These are phyloP conservation scores for Drosophila mulleri DNA, from an alignment of 2,888 invertebrate genomes.

Conservation along the genomic window DNA sequence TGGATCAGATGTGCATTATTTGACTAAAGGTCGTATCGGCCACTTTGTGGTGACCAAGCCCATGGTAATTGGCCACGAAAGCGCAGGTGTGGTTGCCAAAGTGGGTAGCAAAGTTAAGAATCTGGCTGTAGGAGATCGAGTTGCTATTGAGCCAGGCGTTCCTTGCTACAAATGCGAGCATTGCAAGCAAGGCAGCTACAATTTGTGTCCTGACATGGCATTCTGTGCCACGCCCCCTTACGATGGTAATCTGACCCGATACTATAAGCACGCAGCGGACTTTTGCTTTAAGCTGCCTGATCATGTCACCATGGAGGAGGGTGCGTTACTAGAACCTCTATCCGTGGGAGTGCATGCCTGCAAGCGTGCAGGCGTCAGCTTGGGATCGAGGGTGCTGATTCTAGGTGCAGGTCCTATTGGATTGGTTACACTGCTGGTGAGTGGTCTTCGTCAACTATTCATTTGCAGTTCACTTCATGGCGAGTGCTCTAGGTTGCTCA, in stretches of 20 bases:
- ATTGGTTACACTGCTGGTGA: conserved; percentile 90
- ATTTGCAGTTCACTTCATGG: background rate
- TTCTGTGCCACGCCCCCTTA: conserved; percentile 98
- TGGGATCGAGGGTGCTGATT: conserved; percentile 90
- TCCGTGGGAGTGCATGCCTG: conserved; percentile 98
- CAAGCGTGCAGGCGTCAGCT: conserved; percentile 90
- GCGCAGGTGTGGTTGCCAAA: conserved; percentile 92
- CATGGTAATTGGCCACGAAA: conserved; percentile 98
- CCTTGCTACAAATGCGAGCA: conserved; percentile 93
- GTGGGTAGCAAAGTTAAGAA: conserved; percentile 89
- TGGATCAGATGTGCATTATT: conserved; percentile 97
- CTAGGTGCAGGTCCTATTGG: conserved; percentile 96
- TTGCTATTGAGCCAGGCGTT: conserved; percentile 97
- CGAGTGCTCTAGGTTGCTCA: conserved; percentile 87
- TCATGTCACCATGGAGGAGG: conserved; percentile 96
- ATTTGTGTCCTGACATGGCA: conserved; percentile 93
- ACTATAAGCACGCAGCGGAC: conserved; percentile 95
- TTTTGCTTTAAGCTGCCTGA: conserved; percentile 96
- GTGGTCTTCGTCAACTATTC: background rate
- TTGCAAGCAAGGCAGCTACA: conserved; percentile 95
- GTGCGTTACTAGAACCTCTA: conserved; percentile 96
- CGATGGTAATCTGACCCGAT: conserved; percentile 95
- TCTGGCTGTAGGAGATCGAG: conserved; percentile 93
- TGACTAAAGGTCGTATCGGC: conserved; percentile 93
- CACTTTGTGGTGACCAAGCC: conserved; percentile 94